Evolutionary conservation across 1,140 invertebrate species (phyloP).

Genomic region (Propsilocerus akamusi): DNA sequence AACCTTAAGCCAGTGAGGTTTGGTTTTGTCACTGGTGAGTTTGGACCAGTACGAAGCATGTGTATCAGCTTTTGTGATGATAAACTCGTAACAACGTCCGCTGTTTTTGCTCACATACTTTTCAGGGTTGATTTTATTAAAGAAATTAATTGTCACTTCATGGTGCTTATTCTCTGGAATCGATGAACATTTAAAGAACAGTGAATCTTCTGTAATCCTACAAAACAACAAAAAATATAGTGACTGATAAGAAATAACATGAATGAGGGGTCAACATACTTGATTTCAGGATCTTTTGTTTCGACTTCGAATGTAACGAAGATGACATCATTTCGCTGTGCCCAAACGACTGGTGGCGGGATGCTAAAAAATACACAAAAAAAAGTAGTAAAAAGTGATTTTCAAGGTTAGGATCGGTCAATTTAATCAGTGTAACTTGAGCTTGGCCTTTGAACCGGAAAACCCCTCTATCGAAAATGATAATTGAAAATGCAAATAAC

Average conservation of each 20-base stretch:
- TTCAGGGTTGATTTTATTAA: slow-evolving; percentile 61
- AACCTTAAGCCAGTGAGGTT: slow-evolving; percentile 90
- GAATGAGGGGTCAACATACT: slow-evolving; percentile 23
- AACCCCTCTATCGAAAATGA: too few species aligned
- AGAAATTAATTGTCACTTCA: slow-evolving; percentile 70
- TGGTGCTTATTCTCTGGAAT: slow-evolving; percentile 42
- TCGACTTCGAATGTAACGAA: slow-evolving; percentile 79
- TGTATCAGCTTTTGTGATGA: slow-evolving; percentile 34
- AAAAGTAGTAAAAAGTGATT: not conserved
- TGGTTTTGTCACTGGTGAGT: slow-evolving; percentile 71
- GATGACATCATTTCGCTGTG: slow-evolving; percentile 60
- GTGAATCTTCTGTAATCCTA: slow-evolving; percentile 53
- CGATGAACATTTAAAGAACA: slow-evolving; percentile 74
- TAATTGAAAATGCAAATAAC: too few species aligned
- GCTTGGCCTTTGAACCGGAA: too few species aligned
- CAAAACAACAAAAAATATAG: slow-evolving; percentile 11
- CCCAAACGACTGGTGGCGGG: slow-evolving; percentile 79
- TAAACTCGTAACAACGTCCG: slow-evolving; percentile 58
- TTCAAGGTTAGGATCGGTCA: too few species aligned
- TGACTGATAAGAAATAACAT: not conserved
- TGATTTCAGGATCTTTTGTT: slow-evolving; percentile 67
- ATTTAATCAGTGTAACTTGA: too few species aligned
- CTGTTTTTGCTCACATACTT: slow-evolving; percentile 46
- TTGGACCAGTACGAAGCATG: slow-evolving; percentile 66
- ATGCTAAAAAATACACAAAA: slow-evolving; percentile 23